Base-by-base conservation (phyloP, 1,140 invertebrate genomes). In the Eubasilissa regina region DNA sequence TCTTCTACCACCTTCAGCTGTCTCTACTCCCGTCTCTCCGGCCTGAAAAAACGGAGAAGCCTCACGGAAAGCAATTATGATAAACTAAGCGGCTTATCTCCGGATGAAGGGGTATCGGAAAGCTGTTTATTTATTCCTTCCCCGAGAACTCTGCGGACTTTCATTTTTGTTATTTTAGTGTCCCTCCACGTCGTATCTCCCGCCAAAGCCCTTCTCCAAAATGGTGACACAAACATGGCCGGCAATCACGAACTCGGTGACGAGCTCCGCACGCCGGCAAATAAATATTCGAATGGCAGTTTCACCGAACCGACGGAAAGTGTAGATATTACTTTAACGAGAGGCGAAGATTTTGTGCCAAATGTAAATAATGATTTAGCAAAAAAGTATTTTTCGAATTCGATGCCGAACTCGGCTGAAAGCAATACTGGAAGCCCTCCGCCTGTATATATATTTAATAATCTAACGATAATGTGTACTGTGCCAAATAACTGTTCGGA, bases 401-500 rank as follows among this genome's bases (percentile, higher is more conserved):
- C 47, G 17, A 17, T 47, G 44, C 47, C 21, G 48, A 1, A 45
- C 44, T 78, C 17, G 11, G 56, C 47, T 47, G 44, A 68, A 78
- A 78, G 77, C 77, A 73, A 78, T 78, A 78, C 21, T 72, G 53
- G 77, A 66, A 19, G 25, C 21, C 21, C 35, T 35, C 77, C 77
- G 45, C 72, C 17, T 56, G n/a, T 48, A 44, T 60, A 72, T 78
- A 78, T 60, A 78, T 70, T 68, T 73, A 72, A 72, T 68, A 72
- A 78, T 12, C 17, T 60, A 45, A 17, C 53, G 45, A 78, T 58
- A 60, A 73, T 68, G 68, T 72, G 77, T 72, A 60, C 77, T 48
- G 77, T 78, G 77, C 66, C 77, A 78, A 78, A 78, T 47, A 58
- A 78, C 45, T 78, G 77, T 60, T 78, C 77, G 6, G 15, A 55